These are phyloP conservation scores for Excalfactoria chinensis DNA, from an alignment of 2,113 vertebrate species.

Conservation along the genomic window DNA sequence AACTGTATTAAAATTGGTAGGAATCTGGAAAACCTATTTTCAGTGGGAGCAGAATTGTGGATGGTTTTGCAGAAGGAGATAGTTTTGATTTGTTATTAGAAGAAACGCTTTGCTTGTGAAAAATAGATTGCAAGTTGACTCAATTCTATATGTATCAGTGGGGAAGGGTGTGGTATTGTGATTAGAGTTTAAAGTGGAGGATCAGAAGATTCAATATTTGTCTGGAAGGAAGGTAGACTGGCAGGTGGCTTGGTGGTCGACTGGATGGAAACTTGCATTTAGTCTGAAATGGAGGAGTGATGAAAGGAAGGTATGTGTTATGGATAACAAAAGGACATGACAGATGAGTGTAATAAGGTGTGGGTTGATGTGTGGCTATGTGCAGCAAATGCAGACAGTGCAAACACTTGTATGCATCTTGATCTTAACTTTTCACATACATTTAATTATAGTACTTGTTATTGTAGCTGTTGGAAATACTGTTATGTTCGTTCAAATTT, in stretches of 20 bases:
- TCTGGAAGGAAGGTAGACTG: not conserved
- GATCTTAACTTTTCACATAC: not conserved
- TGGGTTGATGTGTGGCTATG: not conserved
- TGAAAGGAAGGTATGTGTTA: not conserved
- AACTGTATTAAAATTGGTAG: not conserved
- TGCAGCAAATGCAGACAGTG: not conserved
- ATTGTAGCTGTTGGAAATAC: not conserved
- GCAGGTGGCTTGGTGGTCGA: not conserved
- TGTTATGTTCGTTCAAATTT: not conserved
- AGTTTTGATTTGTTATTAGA: slow-evolving; percentile 7
- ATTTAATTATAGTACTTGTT: not conserved
- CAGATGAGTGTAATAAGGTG: not conserved
- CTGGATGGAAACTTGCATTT: not conserved
- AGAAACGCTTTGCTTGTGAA: not conserved
- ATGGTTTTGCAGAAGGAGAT: not conserved
- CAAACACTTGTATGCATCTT: not conserved
- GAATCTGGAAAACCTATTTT: not conserved
- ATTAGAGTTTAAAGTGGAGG: not conserved
- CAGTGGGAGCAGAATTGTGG: not conserved
- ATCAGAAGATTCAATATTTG: not conserved
- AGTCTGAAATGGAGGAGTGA: not conserved
- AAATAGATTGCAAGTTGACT: not conserved
- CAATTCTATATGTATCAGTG: not conserved
- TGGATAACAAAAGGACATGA: not conserved
- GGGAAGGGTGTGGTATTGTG: not conserved